Conservation (phyloP, 1,140 invertebrate genomes). For the Kradibia gibbosae region DNA sequence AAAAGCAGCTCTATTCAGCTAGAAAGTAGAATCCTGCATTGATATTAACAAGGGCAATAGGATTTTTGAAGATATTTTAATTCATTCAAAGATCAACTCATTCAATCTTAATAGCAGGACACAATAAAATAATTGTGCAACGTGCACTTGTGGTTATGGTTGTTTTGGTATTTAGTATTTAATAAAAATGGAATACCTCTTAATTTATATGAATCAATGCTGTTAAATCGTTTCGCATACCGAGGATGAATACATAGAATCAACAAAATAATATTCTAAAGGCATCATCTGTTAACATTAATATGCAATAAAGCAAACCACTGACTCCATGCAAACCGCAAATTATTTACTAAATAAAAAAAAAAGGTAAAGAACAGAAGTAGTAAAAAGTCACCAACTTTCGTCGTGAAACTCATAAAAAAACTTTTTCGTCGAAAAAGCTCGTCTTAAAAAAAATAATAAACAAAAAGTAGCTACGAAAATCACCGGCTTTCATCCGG, state of each 20-base stretch:
- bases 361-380: neutral
- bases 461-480: constrained; percentile 2
- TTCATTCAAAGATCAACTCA: too few species aligned
- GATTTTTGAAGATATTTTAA: too few species aligned
- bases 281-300: neutral
- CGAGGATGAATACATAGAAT: neutral
- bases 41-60: too few species aligned
- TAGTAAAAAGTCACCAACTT: constrained; percentile 10
- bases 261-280: neutral
- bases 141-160: too few species aligned
- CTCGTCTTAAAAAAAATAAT: constrained; percentile 1
- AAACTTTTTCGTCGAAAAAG: neutral
- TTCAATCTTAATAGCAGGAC: too few species aligned
- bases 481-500: constrained; percentile 17
- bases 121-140: too few species aligned
- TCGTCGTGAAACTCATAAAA: neutral
- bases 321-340: neutral
- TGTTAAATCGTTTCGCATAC: neutral
- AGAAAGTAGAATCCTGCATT: too few species aligned
- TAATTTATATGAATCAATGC: too few species aligned
- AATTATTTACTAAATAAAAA: constrained; percentile 4
- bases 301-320: constrained; percentile 12
- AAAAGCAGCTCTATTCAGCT: too few species aligned
- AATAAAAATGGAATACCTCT: too few species aligned
- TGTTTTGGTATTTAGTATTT: too few species aligned